These are phyloP conservation scores for Archivesica marissinica DNA, from an alignment of 1,140 invertebrate species.

Conservation along the genomic window DNA sequence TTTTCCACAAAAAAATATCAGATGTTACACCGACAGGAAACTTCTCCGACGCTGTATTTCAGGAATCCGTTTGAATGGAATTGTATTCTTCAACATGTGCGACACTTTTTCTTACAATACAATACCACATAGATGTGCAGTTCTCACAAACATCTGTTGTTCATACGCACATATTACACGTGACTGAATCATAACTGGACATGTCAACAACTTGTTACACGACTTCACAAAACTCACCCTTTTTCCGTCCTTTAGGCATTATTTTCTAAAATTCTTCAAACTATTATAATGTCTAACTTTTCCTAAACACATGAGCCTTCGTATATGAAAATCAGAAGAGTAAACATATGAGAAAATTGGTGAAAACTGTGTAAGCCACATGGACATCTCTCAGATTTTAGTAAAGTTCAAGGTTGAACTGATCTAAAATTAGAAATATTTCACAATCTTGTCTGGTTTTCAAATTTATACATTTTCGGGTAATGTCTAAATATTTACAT, in stretches of 20 bases:
- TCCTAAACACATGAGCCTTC: constrained; percentile 71
- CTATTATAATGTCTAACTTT: constrained; percentile 70
- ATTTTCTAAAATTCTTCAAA: constrained; percentile 72
- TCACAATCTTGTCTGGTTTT: constrained; percentile 20
- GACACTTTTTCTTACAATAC: too few relatives aligned
- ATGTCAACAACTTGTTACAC: constrained; percentile 13
- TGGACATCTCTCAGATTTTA: constrained; percentile 57
- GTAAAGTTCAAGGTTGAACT: constrained; percentile 62
- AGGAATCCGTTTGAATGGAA: too few relatives aligned
- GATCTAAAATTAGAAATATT: constrained; percentile 41
- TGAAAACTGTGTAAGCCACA: constrained; percentile 58
- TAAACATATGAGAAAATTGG: constrained; percentile 60
- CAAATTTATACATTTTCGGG: too few relatives aligned
- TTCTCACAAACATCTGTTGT: constrained; percentile 43
- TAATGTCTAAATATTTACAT: too few relatives aligned
- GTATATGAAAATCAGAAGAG: constrained; percentile 77
- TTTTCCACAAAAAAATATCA: too few relatives aligned
- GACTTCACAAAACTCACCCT: constrained; percentile 60
- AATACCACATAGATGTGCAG: too few relatives aligned
- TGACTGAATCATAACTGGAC: neutral
- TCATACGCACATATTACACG: constrained; percentile 7
- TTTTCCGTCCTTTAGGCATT: constrained; percentile 82
- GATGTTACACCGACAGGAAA: too few relatives aligned
- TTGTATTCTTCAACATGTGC: too few relatives aligned
- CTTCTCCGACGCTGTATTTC: too few relatives aligned